These are phyloP conservation scores for Pitangus sulphuratus DNA, from an alignment of 2,797 vertebrate species.

Conservation along the genomic window DNA sequence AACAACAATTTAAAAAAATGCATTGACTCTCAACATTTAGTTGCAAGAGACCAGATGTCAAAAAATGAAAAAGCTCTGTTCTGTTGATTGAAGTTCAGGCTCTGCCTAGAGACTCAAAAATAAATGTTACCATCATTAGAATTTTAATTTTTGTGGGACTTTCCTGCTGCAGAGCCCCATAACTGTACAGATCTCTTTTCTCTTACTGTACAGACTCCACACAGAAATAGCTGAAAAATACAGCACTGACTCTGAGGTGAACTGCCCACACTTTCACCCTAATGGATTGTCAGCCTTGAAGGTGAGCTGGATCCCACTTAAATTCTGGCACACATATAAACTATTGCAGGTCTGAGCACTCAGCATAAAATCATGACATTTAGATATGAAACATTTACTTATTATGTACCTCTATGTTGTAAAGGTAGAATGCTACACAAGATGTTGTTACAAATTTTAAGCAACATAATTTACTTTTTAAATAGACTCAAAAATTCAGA, in stretches of 20 bases:
- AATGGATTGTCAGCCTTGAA: background rate
- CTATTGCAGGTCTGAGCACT: background rate
- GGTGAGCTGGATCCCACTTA: background rate
- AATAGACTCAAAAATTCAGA: background rate
- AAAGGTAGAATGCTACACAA: background rate
- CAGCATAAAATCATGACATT: background rate
- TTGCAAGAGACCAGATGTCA: background rate
- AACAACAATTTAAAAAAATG: background rate
- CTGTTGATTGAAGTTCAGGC: background rate
- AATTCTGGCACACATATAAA: background rate
- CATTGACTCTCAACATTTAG: background rate
- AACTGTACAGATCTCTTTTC: background rate
- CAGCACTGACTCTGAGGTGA: background rate
- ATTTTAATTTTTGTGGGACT: background rate
- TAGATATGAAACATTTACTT: background rate
- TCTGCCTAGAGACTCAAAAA: background rate
- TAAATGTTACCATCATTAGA: background rate
- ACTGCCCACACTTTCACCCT: background rate
- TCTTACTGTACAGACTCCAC: background rate
- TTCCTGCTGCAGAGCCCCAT: background rate
- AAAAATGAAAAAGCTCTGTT: background rate
- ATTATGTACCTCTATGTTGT: background rate
- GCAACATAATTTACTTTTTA: background rate
- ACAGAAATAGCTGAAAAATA: background rate
- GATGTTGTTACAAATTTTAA: background rate